phyloP scores from a whole-genome alignment of 2,797 vertebrate species.

The Ptychadena robeensis region DNA sequence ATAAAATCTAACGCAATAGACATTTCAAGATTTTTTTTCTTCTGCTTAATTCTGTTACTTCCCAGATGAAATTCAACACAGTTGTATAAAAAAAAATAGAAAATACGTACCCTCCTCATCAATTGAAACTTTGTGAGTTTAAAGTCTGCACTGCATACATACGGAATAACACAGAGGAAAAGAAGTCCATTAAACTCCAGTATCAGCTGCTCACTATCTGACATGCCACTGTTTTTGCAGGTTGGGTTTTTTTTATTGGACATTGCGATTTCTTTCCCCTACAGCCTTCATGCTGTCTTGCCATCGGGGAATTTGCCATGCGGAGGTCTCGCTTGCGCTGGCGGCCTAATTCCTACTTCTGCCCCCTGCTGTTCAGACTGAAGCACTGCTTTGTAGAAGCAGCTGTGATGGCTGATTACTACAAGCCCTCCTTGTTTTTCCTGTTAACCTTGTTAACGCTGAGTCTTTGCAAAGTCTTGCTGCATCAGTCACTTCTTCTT shows the following conservation, averaged over 20 bases:
- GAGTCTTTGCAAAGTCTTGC: constrained; percentile 31
- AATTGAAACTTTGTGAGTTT: constrained; percentile 30
- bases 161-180: constrained; percentile 32
- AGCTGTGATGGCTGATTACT: constrained; percentile 56
- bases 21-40: background rate
- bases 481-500: constrained; percentile 51
- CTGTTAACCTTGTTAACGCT: constrained; percentile 57
- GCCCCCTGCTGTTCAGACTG: constrained; percentile 58
- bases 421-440: constrained; percentile 54
- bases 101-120: constrained; percentile 1
- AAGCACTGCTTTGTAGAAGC: constrained; percentile 47
- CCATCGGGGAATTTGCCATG: constrained; percentile 46
- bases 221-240: constrained; percentile 12
- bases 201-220: constrained; percentile 32
- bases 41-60: background rate
- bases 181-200: constrained; percentile 20
- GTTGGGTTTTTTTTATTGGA: constrained; percentile 33
- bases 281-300: constrained; percentile 44
- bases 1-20: background rate
- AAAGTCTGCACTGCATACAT: background rate
- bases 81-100: too few relatives aligned
- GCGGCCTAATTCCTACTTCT: constrained; percentile 45
- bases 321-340: constrained; percentile 47
- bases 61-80: background rate
- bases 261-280: constrained; percentile 31